Evolutionary conservation across 1,140 invertebrate genomes (phyloP).

Genomic region (Marisa cornuarietis): DNA sequence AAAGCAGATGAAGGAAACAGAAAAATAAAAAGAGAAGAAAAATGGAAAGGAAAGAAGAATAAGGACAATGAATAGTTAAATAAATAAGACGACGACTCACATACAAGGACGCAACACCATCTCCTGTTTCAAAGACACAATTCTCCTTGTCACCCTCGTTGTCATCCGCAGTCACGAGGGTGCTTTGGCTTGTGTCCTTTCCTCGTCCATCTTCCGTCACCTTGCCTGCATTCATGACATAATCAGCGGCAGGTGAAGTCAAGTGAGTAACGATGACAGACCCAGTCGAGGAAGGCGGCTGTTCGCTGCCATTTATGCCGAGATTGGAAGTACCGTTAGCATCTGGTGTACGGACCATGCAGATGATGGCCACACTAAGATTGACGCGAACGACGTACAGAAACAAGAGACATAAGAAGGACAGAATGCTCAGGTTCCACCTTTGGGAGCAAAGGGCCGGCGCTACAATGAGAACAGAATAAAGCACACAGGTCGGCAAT

Average conservation of each 20-base stretch:
- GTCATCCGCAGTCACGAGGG: too few relatives aligned
- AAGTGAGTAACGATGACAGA: neutral
- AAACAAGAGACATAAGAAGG: slow-evolving; percentile 53
- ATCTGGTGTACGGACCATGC: slow-evolving; percentile 72
- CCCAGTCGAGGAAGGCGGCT: neutral
- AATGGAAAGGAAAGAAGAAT: too few relatives aligned
- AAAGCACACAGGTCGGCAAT: neutral
- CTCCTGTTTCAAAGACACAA: too few relatives aligned
- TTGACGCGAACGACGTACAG: slow-evolving; percentile 86
- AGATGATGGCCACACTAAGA: slow-evolving; percentile 83
- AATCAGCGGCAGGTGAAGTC: neutral
- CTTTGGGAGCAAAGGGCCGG: slow-evolving; percentile 40
- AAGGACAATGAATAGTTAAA: too few relatives aligned
- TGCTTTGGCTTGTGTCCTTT: too few relatives aligned
- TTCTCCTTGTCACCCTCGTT: too few relatives aligned
- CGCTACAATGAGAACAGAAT: slow-evolving; percentile 13
- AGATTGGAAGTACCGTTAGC: neutral
- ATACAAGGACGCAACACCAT: too few relatives aligned
- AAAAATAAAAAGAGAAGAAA: too few relatives aligned
- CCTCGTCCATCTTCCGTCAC: too few relatives aligned
- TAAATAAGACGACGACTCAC: too few relatives aligned
- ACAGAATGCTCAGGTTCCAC: slow-evolving; percentile 44
- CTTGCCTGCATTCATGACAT: neutral
- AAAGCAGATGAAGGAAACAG: too few relatives aligned
- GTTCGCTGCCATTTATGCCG: neutral